These are phyloP conservation scores for Neodon shergylaensis DNA, from an alignment of 2,113 vertebrate species.

Conservation along the genomic window DNA sequence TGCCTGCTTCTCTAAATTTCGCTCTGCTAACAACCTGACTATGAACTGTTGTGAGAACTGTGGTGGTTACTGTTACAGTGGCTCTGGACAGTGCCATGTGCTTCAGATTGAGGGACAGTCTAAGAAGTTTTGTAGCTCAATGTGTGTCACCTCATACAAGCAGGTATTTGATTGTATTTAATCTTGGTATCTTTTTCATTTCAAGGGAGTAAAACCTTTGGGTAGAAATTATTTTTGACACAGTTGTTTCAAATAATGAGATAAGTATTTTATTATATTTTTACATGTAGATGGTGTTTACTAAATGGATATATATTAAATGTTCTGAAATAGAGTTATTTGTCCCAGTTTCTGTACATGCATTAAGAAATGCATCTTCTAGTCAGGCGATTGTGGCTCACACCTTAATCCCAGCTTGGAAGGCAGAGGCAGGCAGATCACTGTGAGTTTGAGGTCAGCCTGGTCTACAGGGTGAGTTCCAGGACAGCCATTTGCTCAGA, in stretches of 20 bases:
- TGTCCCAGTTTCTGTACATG: background rate
- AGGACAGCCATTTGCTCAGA: background rate
- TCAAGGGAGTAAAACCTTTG: background rate
- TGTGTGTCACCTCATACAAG: constrained; percentile 91
- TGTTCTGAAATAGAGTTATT: background rate
- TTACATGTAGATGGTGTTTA: background rate
- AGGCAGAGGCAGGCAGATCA: background rate
- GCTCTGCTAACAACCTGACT: constrained; percentile 92
- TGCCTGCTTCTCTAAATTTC: constrained; percentile 94
- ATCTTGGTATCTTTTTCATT: constrained; percentile 20
- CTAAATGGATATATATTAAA: background rate
- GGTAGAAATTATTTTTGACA: constrained; percentile 40
- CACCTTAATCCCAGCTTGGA: background rate
- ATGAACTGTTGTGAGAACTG: constrained; percentile 96
- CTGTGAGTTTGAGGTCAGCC: background rate
- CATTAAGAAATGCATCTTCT: constrained; percentile 13
- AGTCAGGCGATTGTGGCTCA: background rate
- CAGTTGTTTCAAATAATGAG: constrained; percentile 4
- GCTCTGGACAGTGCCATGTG: constrained; percentile 89
- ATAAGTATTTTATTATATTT: constrained; percentile 17
- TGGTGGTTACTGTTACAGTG: constrained; percentile 91
- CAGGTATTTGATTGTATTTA: constrained; percentile 86
- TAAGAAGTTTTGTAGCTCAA: constrained; percentile 93
- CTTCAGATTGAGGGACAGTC: constrained; percentile 91
- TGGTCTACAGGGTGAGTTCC: background rate